Evolutionary conservation across 2,888 invertebrate species (phyloP).

Genomic region (Brassicogethes aeneus): DNA sequence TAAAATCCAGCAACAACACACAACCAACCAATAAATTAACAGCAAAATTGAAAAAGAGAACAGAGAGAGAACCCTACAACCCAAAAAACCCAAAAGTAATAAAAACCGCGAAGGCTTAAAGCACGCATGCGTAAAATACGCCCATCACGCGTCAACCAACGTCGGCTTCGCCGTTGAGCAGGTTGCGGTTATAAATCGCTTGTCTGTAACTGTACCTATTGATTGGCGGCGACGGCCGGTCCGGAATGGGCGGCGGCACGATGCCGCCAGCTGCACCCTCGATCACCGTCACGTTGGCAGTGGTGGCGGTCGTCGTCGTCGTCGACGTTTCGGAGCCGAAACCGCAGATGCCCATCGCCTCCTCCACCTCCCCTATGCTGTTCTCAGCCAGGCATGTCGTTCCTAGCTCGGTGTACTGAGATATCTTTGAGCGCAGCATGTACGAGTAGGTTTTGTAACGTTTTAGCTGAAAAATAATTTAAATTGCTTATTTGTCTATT

Average conservation of each 20-base stretch:
- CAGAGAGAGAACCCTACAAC: no score
- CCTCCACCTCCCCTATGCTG: conserved; percentile 49
- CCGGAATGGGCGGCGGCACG: conserved; percentile 52
- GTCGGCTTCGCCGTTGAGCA: conserved; percentile 51
- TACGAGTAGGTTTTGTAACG: conserved; percentile 76
- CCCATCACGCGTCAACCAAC: conserved; percentile 65
- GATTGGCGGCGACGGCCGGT: conserved; percentile 44
- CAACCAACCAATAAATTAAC: no score
- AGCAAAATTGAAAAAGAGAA: no score
- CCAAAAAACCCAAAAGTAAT: no score
- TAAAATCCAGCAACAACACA: no score
- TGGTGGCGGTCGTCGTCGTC: conserved; percentile 19
- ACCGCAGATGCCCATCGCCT: no score
- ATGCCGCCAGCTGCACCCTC: conserved; percentile 33
- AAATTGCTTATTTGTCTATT: conserved; percentile 1
- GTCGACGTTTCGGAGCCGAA: no score
- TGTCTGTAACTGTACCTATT: conserved; percentile 61
- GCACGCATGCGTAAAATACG: conserved; percentile 76
- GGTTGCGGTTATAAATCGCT: conserved; percentile 37
- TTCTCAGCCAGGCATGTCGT: conserved; percentile 48
- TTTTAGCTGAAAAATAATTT: conserved; percentile 54
- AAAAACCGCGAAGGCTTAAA: no score
- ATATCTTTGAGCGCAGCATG: conserved; percentile 62
- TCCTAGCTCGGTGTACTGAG: conserved; percentile 47
- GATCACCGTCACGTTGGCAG: conserved; percentile 20